These are phyloP conservation scores for Xiphydria camelus DNA, from an alignment of 2,888 invertebrate genomes.

Conservation along the genomic window DNA sequence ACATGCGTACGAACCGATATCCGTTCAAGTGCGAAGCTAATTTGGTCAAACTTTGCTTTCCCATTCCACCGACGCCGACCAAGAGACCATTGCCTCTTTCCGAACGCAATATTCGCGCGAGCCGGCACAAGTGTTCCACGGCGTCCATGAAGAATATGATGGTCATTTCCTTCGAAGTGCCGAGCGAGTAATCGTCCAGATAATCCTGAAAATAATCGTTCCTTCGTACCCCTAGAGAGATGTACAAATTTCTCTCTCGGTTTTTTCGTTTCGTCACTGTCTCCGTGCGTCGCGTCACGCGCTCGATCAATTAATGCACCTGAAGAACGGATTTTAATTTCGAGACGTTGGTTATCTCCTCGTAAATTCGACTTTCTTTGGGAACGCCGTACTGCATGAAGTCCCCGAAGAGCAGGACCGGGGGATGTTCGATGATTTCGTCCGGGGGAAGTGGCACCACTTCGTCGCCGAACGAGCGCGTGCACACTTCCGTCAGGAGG, in stretches of 20 bases:
- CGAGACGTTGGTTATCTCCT: constrained; percentile 75
- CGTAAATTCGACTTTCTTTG: constrained; percentile 75
- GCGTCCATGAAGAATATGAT: constrained; percentile 89
- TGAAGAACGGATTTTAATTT: constrained; percentile 74
- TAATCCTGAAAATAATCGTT: constrained; percentile 67
- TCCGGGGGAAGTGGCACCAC: constrained; percentile 63
- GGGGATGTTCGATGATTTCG: constrained; percentile 64
- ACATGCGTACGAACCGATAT: constrained; percentile 65
- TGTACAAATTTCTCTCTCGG: no score
- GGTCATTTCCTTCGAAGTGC: constrained; percentile 77
- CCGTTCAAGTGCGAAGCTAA: constrained; percentile 84
- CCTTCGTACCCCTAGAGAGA: no score
- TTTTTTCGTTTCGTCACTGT: no score
- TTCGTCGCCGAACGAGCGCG: constrained; percentile 65
- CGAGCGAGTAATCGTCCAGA: constrained; percentile 80
- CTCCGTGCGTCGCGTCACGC: no score
- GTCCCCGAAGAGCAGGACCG: constrained; percentile 81
- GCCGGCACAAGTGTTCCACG: constrained; percentile 83
- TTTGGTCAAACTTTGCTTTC: constrained; percentile 84
- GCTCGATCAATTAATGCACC: constrained; percentile 53
- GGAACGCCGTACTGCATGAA: constrained; percentile 77
- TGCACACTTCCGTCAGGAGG: constrained; percentile 70
- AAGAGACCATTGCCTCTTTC: constrained; percentile 88
- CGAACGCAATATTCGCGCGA: constrained; percentile 80
- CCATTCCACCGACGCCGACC: constrained; percentile 89